Evolutionary conservation across 2,797 vertebrate species (phyloP), one percentile per base, ranked within the genome.

Genomic region (Chrysocyon brachyurus): DNA sequence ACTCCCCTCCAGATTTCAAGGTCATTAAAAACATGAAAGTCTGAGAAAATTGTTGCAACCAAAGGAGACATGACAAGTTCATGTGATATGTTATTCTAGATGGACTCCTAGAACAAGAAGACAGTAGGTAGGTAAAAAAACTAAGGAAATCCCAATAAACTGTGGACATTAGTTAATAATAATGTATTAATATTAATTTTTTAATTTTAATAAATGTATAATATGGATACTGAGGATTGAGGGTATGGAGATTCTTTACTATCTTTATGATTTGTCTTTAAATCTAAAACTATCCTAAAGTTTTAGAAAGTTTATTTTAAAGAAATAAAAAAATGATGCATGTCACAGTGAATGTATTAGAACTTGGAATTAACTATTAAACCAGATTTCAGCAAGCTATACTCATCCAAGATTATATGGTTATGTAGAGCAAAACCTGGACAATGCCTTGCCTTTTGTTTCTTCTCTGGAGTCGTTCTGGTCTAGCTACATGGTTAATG

Each of bases 341-440:
- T 24, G 36, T 56, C 28, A 83, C 26, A 87, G n/a, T 4, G n/a
- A 15, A 77, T 1, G 24, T 46, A 28, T 2, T 8, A 33, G 33
- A 17, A 40, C 59, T 64, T 12, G 12, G 12, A 46, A 64, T 63
- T 33, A 68, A 54, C 31, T 70, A 3, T 68, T 46, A 46, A 70
- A 68, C 19, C 14, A 57, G 56, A 31, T 83, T 54, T 68, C 57
- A 77, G 15, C 77, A 66, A 3, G 2, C 33, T 16, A 96, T 95
- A 97, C 92, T 97, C 97, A 95, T 96, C 90, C 92, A 96, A 97
- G 96, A 86, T 97, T 95, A 87, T 87, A 73, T 95, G 96, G 97
- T 3, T 96, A 36, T 95, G 82, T 91, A 96, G 70, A 94, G 59
- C 84, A 96, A 98, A 95, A 95, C 68, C 84, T 95, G 91, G 81